A percentile compares a stretch with the other conserved stretches of the same genome.
phyloP scores from a whole-genome alignment of 2,888 invertebrate genomes.

The Drosophila robusta region DNA sequence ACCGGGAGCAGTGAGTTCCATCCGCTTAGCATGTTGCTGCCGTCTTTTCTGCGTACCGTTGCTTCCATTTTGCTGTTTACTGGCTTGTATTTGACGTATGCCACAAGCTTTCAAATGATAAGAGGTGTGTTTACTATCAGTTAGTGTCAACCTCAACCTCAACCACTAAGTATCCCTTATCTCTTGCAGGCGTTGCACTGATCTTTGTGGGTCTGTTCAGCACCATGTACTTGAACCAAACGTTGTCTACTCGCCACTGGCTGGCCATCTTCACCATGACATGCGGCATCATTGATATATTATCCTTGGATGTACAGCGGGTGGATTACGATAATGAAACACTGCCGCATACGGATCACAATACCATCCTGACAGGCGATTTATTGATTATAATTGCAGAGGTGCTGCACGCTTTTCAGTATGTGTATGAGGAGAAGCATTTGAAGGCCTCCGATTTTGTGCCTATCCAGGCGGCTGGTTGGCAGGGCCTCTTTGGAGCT shows the following conservation, averaged over 20 bases:
- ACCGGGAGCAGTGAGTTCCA: slow-evolving; percentile 91
- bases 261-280: slow-evolving; percentile 90
- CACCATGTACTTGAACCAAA: slow-evolving; percentile 90
- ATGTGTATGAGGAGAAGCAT: slow-evolving; percentile 98
- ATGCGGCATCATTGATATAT: slow-evolving; percentile 90
- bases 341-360: slow-evolving; percentile 82
- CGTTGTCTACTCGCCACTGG: slow-evolving; percentile 90
- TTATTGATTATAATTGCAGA: slow-evolving; percentile 90
- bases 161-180: neutral
- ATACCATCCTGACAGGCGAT: slow-evolving; percentile 93
- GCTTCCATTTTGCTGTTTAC: slow-evolving; percentile 96
- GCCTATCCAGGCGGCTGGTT: slow-evolving; percentile 95
- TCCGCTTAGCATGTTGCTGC: slow-evolving; percentile 92
- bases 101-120: slow-evolving; percentile 98
- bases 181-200: slow-evolving; percentile 90
- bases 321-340: slow-evolving; percentile 77
- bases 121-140: slow-evolving; percentile 87
- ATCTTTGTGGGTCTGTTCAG: slow-evolving; percentile 95
- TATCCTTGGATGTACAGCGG: slow-evolving; percentile 88
- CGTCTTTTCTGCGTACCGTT: slow-evolving; percentile 95
- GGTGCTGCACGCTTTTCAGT: slow-evolving; percentile 94
- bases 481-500: slow-evolving; percentile 95
- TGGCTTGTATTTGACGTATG: slow-evolving; percentile 95
- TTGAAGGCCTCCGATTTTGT: slow-evolving; percentile 93
- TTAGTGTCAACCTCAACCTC: neutral